phyloP scores from a whole-genome alignment of 1,140 invertebrate species.

The Drosophila asahinai region DNA sequence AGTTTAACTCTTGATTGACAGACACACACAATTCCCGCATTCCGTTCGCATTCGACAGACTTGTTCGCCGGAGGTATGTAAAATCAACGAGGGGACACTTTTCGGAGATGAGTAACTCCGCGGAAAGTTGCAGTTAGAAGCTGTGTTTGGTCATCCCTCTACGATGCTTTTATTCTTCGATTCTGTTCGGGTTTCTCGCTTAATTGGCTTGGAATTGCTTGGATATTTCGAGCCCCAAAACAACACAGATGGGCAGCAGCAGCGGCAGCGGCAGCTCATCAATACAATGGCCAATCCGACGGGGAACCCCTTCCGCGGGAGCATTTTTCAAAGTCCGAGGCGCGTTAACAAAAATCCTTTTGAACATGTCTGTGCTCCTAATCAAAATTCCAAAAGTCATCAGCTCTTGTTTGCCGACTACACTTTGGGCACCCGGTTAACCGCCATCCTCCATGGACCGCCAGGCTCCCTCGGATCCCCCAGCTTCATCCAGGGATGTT shows the following conservation, averaged over 20 bases:
- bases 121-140: constrained; percentile 22
- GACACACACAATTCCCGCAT: neutral
- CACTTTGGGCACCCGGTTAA: constrained; percentile 58
- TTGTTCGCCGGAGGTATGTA: constrained; percentile 2
- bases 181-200: constrained; percentile 44
- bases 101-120: constrained; percentile 11
- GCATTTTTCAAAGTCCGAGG: constrained; percentile 81
- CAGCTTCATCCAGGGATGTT: constrained; percentile 16
- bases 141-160: neutral
- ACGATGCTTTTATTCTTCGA: neutral
- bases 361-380: constrained; percentile 82
- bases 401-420: constrained; percentile 56
- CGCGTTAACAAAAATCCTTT: constrained; percentile 83
- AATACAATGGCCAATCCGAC: constrained; percentile 74
- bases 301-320: constrained; percentile 15
- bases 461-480: neutral
- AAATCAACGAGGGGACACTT: neutral
- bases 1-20: neutral
- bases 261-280: constrained; percentile 51
- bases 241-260: constrained; percentile 21
- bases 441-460: constrained; percentile 12
- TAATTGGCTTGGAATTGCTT: constrained; percentile 82
- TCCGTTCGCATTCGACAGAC: neutral
- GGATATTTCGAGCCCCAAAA: constrained; percentile 69
- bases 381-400: constrained; percentile 84